Evolutionary conservation across 1,140 invertebrate species (phyloP).

Genomic region (Caerostris darwini): DNA sequence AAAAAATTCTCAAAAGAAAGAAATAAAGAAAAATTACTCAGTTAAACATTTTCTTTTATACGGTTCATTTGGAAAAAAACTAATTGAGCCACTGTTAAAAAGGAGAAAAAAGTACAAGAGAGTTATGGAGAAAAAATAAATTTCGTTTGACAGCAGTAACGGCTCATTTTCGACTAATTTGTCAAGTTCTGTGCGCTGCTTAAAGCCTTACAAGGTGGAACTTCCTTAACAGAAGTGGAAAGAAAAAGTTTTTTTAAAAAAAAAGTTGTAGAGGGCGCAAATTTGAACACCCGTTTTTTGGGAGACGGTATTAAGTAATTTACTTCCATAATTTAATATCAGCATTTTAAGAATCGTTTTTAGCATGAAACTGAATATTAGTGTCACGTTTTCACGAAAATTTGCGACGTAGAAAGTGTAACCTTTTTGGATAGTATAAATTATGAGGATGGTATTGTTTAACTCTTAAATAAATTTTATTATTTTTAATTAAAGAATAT

Average conservation of each 20-base stretch:
- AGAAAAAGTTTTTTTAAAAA: neutral
- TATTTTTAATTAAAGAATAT: too few relatives aligned
- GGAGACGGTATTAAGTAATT: too few relatives aligned
- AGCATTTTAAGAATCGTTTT: too few relatives aligned
- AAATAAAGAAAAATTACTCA: constrained; percentile 74
- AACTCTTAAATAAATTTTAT: too few relatives aligned
- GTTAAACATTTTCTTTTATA: constrained; percentile 78
- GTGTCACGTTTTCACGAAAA: too few relatives aligned
- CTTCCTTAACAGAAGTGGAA: neutral
- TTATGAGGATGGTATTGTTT: too few relatives aligned
- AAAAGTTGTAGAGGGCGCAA: too few relatives aligned
- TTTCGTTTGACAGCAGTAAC: constrained; percentile 70
- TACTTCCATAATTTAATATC: too few relatives aligned
- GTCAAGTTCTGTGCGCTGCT: constrained; percentile 66
- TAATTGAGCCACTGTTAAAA: constrained; percentile 75
- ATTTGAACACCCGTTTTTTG: too few relatives aligned
- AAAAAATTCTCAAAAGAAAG: constrained; percentile 6
- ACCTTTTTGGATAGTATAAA: too few relatives aligned
- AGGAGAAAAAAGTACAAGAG: constrained; percentile 34
- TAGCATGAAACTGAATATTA: too few relatives aligned
- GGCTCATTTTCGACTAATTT: constrained; percentile 76
- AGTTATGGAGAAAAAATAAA: constrained; percentile 64
- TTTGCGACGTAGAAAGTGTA: too few relatives aligned
- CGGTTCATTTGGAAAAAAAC: constrained; percentile 77
- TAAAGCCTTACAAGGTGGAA: neutral